Conservation (phyloP, 2,888 invertebrate genomes). For the Horisme vitalbata region DNA sequence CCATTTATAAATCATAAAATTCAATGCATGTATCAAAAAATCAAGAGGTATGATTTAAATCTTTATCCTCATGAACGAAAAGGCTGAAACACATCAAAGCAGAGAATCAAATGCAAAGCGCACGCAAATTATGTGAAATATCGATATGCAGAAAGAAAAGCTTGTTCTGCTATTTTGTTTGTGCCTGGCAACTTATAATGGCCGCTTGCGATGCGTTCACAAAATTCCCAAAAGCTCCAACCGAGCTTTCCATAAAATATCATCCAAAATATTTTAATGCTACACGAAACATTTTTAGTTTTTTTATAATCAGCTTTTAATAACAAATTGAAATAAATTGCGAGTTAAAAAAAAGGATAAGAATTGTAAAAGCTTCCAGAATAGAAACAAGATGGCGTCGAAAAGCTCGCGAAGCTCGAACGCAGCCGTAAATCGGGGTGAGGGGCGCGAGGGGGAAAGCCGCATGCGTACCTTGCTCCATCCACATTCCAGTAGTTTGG, state of each 20-base stretch:
- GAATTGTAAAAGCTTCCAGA: background rate
- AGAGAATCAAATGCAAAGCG: slow-evolving; percentile 12
- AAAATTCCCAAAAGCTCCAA: slow-evolving; percentile 35
- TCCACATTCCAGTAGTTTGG: slow-evolving; percentile 79
- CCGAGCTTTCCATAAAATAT: background rate
- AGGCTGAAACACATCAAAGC: background rate
- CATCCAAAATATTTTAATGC: background rate
- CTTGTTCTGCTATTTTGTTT: slow-evolving; percentile 23
- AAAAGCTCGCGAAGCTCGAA: slow-evolving; percentile 62
- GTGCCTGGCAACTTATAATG: slow-evolving; percentile 21
- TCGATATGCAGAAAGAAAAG: slow-evolving; percentile 15
- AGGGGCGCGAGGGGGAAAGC: slow-evolving; percentile 34
- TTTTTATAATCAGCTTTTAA: no score
- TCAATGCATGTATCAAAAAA: no score
- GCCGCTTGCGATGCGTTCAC: slow-evolving; percentile 39
- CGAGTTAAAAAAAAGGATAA: no score
- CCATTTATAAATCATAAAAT: background rate
- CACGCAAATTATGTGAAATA: slow-evolving; percentile 15
- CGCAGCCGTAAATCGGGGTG: slow-evolving; percentile 56
- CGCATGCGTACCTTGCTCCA: slow-evolving; percentile 74
- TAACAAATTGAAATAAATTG: background rate
- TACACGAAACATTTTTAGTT: no score
- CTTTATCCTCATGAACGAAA: no score
- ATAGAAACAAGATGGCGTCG: slow-evolving; percentile 39
- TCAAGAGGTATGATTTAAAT: no score